Conservation (phyloP, 2,797 vertebrate species). For the Heterohyrax brucei region DNA sequence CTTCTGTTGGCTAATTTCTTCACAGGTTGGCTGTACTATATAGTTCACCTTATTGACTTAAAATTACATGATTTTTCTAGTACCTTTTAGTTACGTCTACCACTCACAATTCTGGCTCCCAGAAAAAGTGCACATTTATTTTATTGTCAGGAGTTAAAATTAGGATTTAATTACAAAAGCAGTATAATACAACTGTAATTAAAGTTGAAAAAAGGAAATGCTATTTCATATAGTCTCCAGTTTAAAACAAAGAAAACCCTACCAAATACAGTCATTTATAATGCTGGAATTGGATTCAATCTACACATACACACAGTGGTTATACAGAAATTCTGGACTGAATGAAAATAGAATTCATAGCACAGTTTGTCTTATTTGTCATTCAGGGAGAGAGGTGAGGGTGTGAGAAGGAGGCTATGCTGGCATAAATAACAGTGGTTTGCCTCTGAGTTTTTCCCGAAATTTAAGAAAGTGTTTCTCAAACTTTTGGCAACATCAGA, state of each 20-base stretch:
- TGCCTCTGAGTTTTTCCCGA: background rate
- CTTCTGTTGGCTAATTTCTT: slow-evolving; percentile 1
- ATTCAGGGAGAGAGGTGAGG: background rate
- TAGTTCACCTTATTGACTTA: slow-evolving; percentile 19
- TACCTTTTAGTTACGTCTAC: background rate
- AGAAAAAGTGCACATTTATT: slow-evolving; percentile 11
- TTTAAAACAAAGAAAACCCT: background rate
- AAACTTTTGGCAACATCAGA: background rate
- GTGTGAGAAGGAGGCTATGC: background rate
- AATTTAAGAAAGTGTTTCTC: background rate
- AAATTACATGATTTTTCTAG: slow-evolving; percentile 34
- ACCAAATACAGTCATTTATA: background rate
- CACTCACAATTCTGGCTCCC: slow-evolving; percentile 43
- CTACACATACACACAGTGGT: background rate
- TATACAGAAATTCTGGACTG: slow-evolving; percentile 16
- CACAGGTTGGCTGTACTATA: background rate
- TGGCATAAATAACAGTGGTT: background rate
- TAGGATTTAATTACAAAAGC: slow-evolving; percentile 18
- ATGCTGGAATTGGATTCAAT: slow-evolving; percentile 7
- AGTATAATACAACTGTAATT: background rate
- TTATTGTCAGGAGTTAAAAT: slow-evolving; percentile 49
- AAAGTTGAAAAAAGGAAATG: slow-evolving; percentile 43
- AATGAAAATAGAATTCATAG: background rate
- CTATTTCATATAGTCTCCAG: background rate
- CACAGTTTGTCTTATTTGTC: background rate